Evolutionary conservation across 2,888 invertebrate species (phyloP), one percentile per base, ranked within the genome.

Genomic region (Pachliopta kotzebuea): DNA sequence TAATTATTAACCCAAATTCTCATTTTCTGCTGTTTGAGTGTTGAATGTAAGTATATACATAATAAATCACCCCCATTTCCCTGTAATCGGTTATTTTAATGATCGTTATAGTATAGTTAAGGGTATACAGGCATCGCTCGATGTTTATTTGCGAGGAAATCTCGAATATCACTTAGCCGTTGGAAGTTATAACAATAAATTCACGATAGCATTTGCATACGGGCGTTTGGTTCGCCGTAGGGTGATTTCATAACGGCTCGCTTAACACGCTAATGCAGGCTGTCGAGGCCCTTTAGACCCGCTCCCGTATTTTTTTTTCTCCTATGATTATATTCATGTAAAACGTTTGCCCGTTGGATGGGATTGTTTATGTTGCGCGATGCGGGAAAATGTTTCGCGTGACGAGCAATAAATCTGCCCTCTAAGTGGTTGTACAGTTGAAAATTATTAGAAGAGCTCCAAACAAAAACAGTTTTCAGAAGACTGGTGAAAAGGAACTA

Each of bases 121-220:
- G 26, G 20, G 2, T 23, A 23, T 7, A 42, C n/a, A 50, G 31
- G 31, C 21, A 54, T n/a, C 45, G 50, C 31, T 53, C 18, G 31
- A 57, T 7, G 31, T n/a, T 8, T 50, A 50, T 62, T 49, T 57
- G 37, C n/a, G 57, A 62, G 62, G 78, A 85, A 84, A 85, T 87
- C 86, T 83, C 79, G 84, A 85, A 87, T 87, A 88, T 88, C 88
- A 89, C 90, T 90, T 90, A 88, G 83, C 81, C 71, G 81, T 83
- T 82, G 80, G 37, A 80, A 82, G 81, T 83, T 84, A 86, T 86
- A 86, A 87, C 88, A 85, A 90, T 89, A 90, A 90, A 89, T 90
- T 85, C 77, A 71, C 80, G 79, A 84, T 85, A 83, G 79, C 83
- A 88, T 88, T 88, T 87, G 81, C 86, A 88, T 88, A 82, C 85